Evolutionary conservation across 2,888 invertebrate genomes (phyloP), one percentile per base, ranked within the genome.

Genomic region (Synanthedon vespiformis): DNA sequence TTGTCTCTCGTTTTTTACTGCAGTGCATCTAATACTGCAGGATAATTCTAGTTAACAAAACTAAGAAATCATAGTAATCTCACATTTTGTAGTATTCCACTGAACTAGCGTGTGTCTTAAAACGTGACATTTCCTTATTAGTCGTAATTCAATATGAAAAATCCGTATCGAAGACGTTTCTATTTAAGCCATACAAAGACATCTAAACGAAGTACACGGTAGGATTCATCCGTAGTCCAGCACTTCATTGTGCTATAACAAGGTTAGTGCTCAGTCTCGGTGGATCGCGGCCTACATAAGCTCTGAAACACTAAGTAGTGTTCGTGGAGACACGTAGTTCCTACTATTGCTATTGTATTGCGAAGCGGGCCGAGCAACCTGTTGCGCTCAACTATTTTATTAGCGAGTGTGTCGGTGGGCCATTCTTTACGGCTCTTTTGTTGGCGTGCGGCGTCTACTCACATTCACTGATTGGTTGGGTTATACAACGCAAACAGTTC

Each of bases 351-450:
- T 68, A 80, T 82, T 81, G 84, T 80, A 72, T 72, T 72, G 76
- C 63, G 64, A 68, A 66, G 64, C 73, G 75, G 67, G 77, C 72
- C 59, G 60, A 53, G 61, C 74, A 73, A 86, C 85, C 86, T 86
- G 86, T 86, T 86, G 86, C 86, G 60, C 68, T 66, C 72, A 83
- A 84, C 86, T 86, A 86, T 86, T 86, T 86, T 86, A 85, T 85
- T 86, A 85, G 82, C 73, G 74, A 75, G 78, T 80, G 76, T 81
- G 83, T 80, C 70, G 82, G 77, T 75, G 80, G 77, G 67, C 83
- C 80, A 85, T 86, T 86, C 86, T 86, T 86, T 85, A 86, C 78
- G 74, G 77, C 74, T 74, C 83, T 81, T 83, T 84, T 84, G 84
- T 84, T 77, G 76, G 74, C 70, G 71, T 72, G 34, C 34, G 72